These are phyloP conservation scores for Periparus ater DNA, from an alignment of 2,797 vertebrate genomes.

Conservation along the genomic window DNA sequence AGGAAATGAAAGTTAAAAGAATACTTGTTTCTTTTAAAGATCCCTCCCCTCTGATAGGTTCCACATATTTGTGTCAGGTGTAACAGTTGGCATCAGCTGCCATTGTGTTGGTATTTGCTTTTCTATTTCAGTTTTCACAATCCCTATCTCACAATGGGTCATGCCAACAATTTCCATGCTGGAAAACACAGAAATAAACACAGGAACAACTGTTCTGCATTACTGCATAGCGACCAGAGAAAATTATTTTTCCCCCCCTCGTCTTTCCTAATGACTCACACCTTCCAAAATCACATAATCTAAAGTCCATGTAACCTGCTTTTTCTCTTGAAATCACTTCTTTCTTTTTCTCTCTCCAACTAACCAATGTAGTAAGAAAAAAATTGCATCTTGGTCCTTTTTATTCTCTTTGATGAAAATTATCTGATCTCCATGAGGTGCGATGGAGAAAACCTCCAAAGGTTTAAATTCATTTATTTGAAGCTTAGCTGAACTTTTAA, in stretches of 20 bases:
- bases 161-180: conserved; percentile 54
- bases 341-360: background rate
- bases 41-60: background rate
- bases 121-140: conserved; percentile 50
- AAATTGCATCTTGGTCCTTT: background rate
- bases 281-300: conserved; percentile 53
- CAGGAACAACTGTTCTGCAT: conserved; percentile 57
- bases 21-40: background rate
- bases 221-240: conserved; percentile 51
- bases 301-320: conserved; percentile 25
- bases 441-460: background rate
- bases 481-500: conserved; percentile 38
- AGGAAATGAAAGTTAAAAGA: conserved; percentile 28
- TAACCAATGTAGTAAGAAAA: background rate
- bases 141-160: conserved; percentile 13
- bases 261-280: conserved; percentile 64
- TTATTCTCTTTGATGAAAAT: background rate
- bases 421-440: background rate
- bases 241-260: background rate
- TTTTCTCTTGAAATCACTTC: conserved; percentile 9
- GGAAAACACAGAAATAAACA: conserved; percentile 70
- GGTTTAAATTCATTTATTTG: conserved; percentile 21
- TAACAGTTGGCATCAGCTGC: conserved; percentile 40
- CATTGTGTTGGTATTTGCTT: conserved; percentile 39
- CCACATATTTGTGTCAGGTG: conserved; percentile 11